phyloP scores from a whole-genome alignment of 2,888 invertebrate species.

The Escarpia spicata region DNA sequence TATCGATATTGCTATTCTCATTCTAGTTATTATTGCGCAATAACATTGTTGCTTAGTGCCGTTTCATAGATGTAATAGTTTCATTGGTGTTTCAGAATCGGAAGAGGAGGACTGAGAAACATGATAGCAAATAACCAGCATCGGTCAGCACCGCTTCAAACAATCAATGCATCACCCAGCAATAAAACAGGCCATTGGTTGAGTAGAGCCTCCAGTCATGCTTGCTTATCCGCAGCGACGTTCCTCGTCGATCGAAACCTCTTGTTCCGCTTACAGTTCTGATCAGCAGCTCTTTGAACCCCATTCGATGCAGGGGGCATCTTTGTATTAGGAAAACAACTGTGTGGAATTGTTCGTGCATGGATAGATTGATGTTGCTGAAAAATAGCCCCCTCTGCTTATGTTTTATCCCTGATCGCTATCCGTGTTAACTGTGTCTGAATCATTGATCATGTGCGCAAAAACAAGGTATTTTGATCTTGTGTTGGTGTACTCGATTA shows the following conservation, averaged over 20 bases:
- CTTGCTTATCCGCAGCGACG: background rate
- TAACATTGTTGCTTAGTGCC: background rate
- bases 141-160: background rate
- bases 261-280: background rate
- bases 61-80: background rate
- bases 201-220: background rate
- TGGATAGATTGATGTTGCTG: background rate
- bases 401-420: background rate
- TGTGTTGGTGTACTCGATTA: background rate
- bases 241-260: background rate
- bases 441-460: background rate
- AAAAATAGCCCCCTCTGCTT: background rate
- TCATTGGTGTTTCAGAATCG: background rate
- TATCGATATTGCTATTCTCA: too few relatives aligned
- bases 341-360: background rate
- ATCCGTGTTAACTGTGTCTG: background rate
- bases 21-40: too few relatives aligned
- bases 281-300: background rate
- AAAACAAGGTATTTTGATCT: background rate
- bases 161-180: background rate
- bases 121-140: background rate
- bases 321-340: background rate
- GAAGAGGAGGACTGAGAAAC: background rate
- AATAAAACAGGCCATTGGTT: background rate
- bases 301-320: background rate